Evolutionary conservation across 2,888 invertebrate species (phyloP), one percentile per base, ranked within the genome.

Genomic region (Lymantria dispar): DNA sequence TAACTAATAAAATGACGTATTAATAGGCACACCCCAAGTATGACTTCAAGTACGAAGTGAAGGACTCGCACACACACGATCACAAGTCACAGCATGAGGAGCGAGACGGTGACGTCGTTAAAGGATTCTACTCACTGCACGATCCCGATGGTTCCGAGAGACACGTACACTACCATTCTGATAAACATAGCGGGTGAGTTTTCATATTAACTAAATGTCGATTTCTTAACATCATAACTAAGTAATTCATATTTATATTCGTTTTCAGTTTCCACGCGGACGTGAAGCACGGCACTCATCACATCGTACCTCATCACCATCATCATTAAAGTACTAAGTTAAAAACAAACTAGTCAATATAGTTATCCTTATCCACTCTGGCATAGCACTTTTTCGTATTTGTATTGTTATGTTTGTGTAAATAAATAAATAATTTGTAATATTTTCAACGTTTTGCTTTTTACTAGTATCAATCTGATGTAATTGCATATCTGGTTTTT

Each of bases 141-240:
- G 85, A 92, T 60, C 84, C 92, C 30, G 90, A 87, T 50, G 92
- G 92, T 44, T 89, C 89, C 60, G 70, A 84, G 55, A 83, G 92
- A 60, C 83, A 87, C 30, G 91, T 92, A 11, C 85, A 91, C 62
- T 92, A 92, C 62, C 82, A 79, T 48, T 89, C 87, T 38, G 89
- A 90, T 60, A 77, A 88, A 48, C 81, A 87, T 58, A 73, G 73
- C 43, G 91, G 91, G 76, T 88, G 74, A 39, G 43, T 44, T 14
- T 10, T 11, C 1, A 11, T 11, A 15, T 15, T 15, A 15, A 22
- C 5, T 22, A 22, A 22, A 38, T 38, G 7, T 38, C 38, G 2
- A n/a, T 38, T 38, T 38, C 13, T 7, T 22, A 22, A 22, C 5
- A 22, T 38, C 13, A 38, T 40, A 5, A 13, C 7, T 9, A 40